Conservation (phyloP, 2,113 vertebrate species). For the Entomyzon cyanotis region DNA sequence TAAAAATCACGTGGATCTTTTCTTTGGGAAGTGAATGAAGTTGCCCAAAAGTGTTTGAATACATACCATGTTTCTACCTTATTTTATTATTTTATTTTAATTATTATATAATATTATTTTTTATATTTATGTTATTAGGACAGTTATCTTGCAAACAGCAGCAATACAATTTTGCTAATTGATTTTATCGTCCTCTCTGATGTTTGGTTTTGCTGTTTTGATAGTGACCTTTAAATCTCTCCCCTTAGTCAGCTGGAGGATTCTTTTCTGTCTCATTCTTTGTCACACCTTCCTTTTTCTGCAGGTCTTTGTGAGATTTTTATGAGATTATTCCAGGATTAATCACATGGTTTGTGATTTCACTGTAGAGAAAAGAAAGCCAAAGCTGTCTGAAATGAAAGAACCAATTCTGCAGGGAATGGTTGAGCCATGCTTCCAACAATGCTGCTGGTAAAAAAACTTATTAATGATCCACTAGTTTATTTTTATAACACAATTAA, state of each 20-base stretch:
- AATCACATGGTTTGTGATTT: neutral
- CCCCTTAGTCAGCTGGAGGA: neutral
- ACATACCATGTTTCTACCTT: fast-evolving
- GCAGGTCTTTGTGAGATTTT: neutral
- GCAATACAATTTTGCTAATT: neutral
- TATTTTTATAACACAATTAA: neutral
- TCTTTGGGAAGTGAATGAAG: neutral
- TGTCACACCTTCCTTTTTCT: neutral
- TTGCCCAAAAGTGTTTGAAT: neutral
- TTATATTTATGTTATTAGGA: no score
- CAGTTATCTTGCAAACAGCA: neutral
- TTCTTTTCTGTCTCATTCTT: neutral
- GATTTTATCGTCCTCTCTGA: neutral
- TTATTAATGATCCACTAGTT: neutral
- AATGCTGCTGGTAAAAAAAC: neutral
- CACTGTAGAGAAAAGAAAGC: neutral
- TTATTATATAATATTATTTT: no score
- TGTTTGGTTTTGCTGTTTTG: neutral
- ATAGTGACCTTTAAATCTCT: neutral
- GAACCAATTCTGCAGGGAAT: neutral
- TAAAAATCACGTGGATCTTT: neutral
- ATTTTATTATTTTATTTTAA: no score
- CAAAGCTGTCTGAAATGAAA: neutral
- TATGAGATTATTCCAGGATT: neutral
- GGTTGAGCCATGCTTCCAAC: neutral